Evolutionary conservation across 2,797 vertebrate genomes (phyloP).

Genomic region (Champsocephalus esox): DNA sequence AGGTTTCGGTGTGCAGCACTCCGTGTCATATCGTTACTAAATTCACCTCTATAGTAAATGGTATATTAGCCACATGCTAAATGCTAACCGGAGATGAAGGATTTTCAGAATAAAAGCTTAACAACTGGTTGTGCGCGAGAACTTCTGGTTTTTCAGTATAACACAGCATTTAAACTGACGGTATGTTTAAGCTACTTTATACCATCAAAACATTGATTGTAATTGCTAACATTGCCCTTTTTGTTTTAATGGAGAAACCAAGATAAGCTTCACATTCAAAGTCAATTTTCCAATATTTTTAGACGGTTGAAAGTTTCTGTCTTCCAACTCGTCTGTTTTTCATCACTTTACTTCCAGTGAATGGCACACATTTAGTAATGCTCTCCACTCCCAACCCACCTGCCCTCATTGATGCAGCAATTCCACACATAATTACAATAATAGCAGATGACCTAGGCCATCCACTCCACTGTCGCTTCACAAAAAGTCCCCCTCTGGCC

Average conservation of each 20-base stretch:
- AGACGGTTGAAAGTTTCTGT: neutral
- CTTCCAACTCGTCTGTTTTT: neutral
- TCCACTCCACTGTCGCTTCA: slow-evolving; percentile 61
- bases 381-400: slow-evolving; percentile 48
- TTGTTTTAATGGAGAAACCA: neutral
- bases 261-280: neutral
- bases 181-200: too few species aligned
- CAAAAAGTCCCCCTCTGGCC: slow-evolving; percentile 49
- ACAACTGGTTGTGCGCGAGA: too few species aligned
- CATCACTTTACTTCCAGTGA: neutral
- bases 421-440: slow-evolving; percentile 65
- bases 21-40: too few species aligned
- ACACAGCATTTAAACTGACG: too few species aligned
- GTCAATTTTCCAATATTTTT: neutral
- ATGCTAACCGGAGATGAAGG: too few species aligned
- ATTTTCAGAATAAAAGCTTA: too few species aligned
- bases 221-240: too few species aligned
- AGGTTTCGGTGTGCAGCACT: too few species aligned
- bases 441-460: slow-evolving; percentile 58
- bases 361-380: slow-evolving; percentile 45
- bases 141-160: too few species aligned
- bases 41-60: too few species aligned
- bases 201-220: too few species aligned
- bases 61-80: too few species aligned
- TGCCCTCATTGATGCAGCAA: slow-evolving; percentile 64